phyloP scores from a whole-genome alignment of 2,113 vertebrate species.

The Tricholaema leucomelas region DNA sequence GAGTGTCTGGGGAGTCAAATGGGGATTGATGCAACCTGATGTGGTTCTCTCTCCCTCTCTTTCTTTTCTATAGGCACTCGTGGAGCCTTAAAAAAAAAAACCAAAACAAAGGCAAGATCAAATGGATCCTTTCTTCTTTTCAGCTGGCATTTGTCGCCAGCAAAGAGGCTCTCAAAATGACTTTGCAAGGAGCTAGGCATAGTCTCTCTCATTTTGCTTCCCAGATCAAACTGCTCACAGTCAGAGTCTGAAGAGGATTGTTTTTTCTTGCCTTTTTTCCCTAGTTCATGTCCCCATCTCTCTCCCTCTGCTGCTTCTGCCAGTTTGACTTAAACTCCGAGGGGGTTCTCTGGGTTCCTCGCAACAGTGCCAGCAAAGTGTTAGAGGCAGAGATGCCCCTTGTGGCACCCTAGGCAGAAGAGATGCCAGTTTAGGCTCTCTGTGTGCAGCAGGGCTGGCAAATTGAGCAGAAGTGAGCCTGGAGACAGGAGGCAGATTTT shows the following conservation, averaged over 20 bases:
- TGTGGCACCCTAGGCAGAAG: background rate
- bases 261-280: constrained; percentile 47
- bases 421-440: background rate
- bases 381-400: background rate
- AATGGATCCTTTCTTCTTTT: constrained; percentile 58
- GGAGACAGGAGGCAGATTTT: background rate
- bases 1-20: background rate
- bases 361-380: background rate
- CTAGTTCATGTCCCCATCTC: background rate
- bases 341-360: background rate
- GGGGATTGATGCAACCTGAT: background rate
- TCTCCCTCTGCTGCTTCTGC: constrained; percentile 13
- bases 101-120: constrained; percentile 8
- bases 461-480: background rate
- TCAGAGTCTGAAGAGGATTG: constrained; percentile 39
- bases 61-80: background rate
- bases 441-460: background rate
- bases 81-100: background rate
- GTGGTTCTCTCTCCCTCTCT: background rate
- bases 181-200: constrained; percentile 25
- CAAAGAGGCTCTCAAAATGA: constrained; percentile 27
- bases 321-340: background rate
- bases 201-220: constrained; percentile 12
- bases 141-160: constrained; percentile 39
- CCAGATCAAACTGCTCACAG: constrained; percentile 38